Percentiles rank a stretch among this genome's conserved stretches.
These are phyloP conservation scores for Drosophila affinis DNA, from an alignment of 2,888 invertebrate species.

Conservation along the genomic window DNA sequence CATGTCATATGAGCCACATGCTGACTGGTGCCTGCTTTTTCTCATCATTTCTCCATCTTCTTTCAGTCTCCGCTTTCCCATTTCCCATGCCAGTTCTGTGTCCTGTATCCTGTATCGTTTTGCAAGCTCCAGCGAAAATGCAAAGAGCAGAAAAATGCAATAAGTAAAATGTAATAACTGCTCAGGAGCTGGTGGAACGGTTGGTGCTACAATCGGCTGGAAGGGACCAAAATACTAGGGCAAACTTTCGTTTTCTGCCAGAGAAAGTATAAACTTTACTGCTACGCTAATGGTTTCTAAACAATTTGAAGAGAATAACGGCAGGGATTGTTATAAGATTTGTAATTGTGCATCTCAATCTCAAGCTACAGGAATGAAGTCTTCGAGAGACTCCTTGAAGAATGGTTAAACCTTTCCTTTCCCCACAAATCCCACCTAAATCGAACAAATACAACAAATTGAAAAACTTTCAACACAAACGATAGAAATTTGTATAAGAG, in stretches of 20 bases:
- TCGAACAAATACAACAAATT: too few relatives aligned
- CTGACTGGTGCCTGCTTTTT: conserved; percentile 36
- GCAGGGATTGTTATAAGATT: neutral
- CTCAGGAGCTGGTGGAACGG: conserved; percentile 35
- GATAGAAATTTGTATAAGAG: neutral
- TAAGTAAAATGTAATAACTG: conserved; percentile 56
- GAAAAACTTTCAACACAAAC: too few relatives aligned
- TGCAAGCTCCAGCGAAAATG: conserved; percentile 49
- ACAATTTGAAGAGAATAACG: neutral
- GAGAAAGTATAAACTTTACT: neutral
- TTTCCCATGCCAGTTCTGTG: neutral
- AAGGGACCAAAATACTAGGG: neutral
- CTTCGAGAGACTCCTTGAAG: neutral
- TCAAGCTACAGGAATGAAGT: neutral
- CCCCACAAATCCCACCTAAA: neutral
- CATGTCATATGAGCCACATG: conserved; percentile 60
- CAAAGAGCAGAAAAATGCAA: conserved; percentile 48
- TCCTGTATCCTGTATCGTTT: conserved; percentile 38
- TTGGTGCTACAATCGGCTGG: conserved; percentile 27
- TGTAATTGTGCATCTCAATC: neutral
- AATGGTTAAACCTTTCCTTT: too few relatives aligned
- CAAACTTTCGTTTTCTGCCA: conserved; percentile 13
- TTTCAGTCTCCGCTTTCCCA: conserved; percentile 13
- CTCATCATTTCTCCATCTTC: neutral
- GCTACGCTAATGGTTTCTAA: neutral